A percentile compares a stretch with the other conserved stretches of the same genome.
Evolutionary conservation across 2,888 invertebrate genomes (phyloP).

Genomic region (Polia nebulosa): DNA sequence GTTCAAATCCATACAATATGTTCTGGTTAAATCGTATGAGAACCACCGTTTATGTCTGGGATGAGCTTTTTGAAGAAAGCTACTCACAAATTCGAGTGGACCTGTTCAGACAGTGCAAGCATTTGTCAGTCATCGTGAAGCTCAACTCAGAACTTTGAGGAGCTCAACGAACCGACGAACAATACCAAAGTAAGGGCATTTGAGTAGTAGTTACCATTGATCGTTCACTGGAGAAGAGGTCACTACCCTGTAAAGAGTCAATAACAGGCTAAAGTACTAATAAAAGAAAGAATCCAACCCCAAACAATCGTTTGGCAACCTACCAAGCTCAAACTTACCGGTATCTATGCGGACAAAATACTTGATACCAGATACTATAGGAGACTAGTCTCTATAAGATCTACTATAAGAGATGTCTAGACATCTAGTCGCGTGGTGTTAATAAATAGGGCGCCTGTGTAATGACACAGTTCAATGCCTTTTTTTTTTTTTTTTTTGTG

Average conservation of each 20-base stretch:
- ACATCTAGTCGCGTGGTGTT: slow-evolving; percentile 13
- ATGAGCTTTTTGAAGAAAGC: too few species aligned
- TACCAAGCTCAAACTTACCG: slow-evolving; percentile 1
- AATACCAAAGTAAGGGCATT: too few species aligned
- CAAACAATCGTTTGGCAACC: slow-evolving; percentile 4
- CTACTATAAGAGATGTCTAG: slow-evolving; percentile 3
- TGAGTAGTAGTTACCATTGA: neutral
- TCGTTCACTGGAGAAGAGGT: neutral
- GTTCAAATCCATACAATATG: too few species aligned
- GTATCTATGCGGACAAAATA: neutral
- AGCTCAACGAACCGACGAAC: too few species aligned
- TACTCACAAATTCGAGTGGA: too few species aligned
- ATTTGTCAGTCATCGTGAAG: too few species aligned
- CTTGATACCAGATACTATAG: slow-evolving; percentile 6
- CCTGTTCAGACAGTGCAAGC: too few species aligned
- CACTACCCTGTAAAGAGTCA: neutral
- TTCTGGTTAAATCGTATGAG: too few species aligned
- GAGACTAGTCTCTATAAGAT: too few species aligned
- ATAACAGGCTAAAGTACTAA: neutral
- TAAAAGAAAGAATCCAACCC: slow-evolving; percentile 3
- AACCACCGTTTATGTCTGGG: too few species aligned
- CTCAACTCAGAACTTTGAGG: too few species aligned
- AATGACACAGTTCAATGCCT: neutral
- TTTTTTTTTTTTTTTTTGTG: too few species aligned
- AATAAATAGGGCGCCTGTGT: slow-evolving; percentile 20